Evolutionary conservation across 2,797 vertebrate genomes (phyloP).

Genomic region (Tympanoctomys barrerae): DNA sequence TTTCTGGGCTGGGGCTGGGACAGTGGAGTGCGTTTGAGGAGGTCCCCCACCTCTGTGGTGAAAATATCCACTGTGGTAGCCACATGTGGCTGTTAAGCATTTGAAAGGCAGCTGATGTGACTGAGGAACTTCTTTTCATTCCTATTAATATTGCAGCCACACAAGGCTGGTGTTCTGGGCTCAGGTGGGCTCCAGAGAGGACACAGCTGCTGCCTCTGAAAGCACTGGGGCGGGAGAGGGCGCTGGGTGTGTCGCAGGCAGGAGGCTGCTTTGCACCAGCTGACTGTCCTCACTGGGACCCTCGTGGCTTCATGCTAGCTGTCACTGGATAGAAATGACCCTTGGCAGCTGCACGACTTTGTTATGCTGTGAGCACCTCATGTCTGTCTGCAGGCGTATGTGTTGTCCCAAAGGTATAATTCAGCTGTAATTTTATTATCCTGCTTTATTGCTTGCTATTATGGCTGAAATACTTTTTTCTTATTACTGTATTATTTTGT

Average conservation of each 20-base stretch:
- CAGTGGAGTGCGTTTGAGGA: not conserved
- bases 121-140: not conserved
- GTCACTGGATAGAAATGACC: not conserved
- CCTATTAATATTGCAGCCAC: not conserved
- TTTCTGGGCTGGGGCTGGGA: not conserved
- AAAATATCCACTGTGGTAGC: rapidly evolving
- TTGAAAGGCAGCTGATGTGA: not conserved
- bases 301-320: not conserved
- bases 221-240: not conserved
- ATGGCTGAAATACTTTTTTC: not conserved
- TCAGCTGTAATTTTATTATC: not conserved
- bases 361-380: not conserved
- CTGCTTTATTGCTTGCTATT: not conserved
- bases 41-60: not conserved
- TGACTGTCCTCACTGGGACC: not conserved
- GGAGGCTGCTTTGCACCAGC: not conserved
- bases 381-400: not conserved
- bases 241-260: not conserved
- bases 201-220: not conserved
- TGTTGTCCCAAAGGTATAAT: not conserved
- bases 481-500: not conserved
- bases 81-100: not conserved
- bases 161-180: not conserved
- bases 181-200: not conserved
- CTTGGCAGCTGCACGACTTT: not conserved